A percentile compares a stretch with the other conserved stretches of the same genome.
Evolutionary conservation across 2,888 invertebrate genomes (phyloP).

Genomic region (Limnephilus rhombicus): DNA sequence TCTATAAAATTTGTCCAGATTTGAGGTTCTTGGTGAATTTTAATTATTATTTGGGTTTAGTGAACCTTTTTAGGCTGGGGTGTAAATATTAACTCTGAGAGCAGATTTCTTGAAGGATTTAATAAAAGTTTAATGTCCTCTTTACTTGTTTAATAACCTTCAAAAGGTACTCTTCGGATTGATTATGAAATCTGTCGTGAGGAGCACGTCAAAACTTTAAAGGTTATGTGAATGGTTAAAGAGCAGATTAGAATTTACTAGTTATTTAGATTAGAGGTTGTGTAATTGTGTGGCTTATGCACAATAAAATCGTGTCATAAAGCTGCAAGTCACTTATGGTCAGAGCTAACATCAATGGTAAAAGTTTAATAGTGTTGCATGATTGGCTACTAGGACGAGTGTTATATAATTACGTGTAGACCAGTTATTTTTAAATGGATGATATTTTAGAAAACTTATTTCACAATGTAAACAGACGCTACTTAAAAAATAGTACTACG

Average conservation of each 20-base stretch:
- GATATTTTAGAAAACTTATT: too few species aligned
- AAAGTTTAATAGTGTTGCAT: not conserved
- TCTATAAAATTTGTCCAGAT: too few species aligned
- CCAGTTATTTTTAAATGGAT: not conserved
- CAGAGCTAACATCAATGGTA: not conserved
- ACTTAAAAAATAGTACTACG: too few species aligned
- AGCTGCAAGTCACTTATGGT: not conserved
- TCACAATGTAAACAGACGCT: too few species aligned
- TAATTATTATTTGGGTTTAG: too few species aligned
- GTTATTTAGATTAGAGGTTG: not conserved
- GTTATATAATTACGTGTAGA: not conserved
- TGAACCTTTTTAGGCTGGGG: not conserved
- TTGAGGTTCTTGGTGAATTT: too few species aligned
- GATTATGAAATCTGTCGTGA: not conserved
- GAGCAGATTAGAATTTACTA: not conserved
- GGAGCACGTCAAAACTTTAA: not conserved
- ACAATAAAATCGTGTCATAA: conserved; percentile 1
- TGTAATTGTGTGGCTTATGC: not conserved
- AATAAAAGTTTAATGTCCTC: not conserved
- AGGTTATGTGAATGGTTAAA: not conserved
- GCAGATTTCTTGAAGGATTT: not conserved
- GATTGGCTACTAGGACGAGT: not conserved
- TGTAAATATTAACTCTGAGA: not conserved
- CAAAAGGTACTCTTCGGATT: not conserved
- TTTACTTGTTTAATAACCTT: not conserved